phyloP scores from a whole-genome alignment of 2,113 vertebrate species.

The Pogona vitticeps region DNA sequence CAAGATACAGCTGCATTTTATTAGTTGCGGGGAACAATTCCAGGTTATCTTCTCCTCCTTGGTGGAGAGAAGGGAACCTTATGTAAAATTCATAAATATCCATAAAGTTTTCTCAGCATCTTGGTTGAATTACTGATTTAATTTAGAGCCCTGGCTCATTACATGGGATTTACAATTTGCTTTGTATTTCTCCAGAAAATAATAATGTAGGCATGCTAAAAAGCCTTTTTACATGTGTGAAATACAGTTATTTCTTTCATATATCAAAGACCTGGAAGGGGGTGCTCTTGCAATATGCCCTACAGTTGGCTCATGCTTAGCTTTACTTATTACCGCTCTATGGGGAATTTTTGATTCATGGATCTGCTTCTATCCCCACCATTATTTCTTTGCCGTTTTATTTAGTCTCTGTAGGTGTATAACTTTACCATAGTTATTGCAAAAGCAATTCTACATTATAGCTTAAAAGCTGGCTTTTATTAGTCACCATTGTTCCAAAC shows the following conservation, averaged over 20 bases:
- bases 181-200: slow-evolving; percentile 3
- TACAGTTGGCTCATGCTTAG: slow-evolving; percentile 17
- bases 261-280: not conserved
- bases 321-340: slow-evolving; percentile 32
- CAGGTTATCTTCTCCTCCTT: slow-evolving; percentile 25
- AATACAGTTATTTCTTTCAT: slow-evolving; percentile 24
- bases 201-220: slow-evolving; percentile 14
- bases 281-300: slow-evolving; percentile 22
- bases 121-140: not conserved
- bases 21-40: slow-evolving; percentile 45
- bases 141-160: not conserved
- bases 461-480: slow-evolving; percentile 22
- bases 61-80: slow-evolving; percentile 49
- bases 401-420: slow-evolving; percentile 27
- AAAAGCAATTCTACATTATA: slow-evolving; percentile 8
- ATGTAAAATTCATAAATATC: slow-evolving; percentile 26
- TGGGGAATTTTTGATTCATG: not conserved
- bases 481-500: not conserved
- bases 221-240: not conserved
- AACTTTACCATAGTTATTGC: slow-evolving; percentile 42
- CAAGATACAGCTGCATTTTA: slow-evolving; percentile 46
- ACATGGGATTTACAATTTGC: not conserved
- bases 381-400: slow-evolving; percentile 36
- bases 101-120: slow-evolving; percentile 30
- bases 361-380: slow-evolving; percentile 6